A percentile compares a stretch with the other conserved stretches of the same genome.
phyloP scores from a whole-genome alignment of 1,140 invertebrate species.

The Drosophila orosa region DNA sequence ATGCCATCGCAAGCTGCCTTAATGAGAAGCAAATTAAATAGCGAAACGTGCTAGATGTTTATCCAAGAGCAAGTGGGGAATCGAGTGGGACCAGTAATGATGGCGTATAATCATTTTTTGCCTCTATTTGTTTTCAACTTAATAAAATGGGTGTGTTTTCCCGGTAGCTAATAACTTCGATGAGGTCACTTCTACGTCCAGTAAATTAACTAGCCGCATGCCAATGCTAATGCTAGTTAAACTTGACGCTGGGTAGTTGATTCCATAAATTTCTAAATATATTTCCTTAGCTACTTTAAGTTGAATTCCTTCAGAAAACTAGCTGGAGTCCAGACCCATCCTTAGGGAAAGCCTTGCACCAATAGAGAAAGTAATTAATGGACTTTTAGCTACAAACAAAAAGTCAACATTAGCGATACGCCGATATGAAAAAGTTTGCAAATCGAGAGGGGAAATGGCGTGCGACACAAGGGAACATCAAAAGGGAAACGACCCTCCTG shows the following conservation, averaged over 20 bases:
- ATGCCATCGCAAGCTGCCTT: conserved; percentile 62
- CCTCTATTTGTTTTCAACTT: conserved; percentile 36
- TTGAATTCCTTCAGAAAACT: neutral
- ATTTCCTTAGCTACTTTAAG: neutral
- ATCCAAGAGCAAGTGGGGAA: conserved; percentile 52
- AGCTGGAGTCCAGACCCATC: neutral
- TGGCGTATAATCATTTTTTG: conserved; percentile 5
- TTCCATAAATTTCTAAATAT: conserved; percentile 1
- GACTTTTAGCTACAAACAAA: conserved; percentile 12
- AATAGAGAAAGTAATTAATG: conserved; percentile 11
- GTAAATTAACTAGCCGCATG: conserved; percentile 47
- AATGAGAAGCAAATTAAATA: conserved; percentile 70
- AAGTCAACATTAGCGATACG: conserved; percentile 21
- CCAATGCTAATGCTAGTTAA: conserved; percentile 53
- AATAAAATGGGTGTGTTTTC: conserved; percentile 9
- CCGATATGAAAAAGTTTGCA: conserved; percentile 3
- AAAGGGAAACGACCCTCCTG: conserved; percentile 9
- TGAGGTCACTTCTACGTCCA: conserved; percentile 41
- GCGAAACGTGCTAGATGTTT: conserved; percentile 76
- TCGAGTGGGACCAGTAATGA: neutral
- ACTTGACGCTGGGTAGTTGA: conserved; percentile 18
- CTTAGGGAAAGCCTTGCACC: neutral
- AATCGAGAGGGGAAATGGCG: conserved; percentile 6
- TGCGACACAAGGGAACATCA: neutral
- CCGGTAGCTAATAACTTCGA: conserved; percentile 14